These are phyloP conservation scores for Arion vulgaris DNA, from an alignment of 1,140 invertebrate species.

Conservation along the genomic window DNA sequence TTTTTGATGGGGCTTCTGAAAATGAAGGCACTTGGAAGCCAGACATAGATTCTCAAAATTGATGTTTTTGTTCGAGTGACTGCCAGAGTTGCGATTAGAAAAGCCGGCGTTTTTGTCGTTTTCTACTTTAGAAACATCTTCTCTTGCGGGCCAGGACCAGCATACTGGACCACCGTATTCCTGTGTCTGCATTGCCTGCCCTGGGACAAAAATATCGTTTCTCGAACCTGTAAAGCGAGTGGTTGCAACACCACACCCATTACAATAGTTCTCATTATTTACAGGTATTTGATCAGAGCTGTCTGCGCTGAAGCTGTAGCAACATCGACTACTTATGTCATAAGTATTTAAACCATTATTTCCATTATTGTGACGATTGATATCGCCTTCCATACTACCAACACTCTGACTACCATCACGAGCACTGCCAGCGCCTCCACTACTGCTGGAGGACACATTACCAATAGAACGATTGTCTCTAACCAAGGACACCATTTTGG, in stretches of 20 bases:
- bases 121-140: neutral
- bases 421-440: neutral
- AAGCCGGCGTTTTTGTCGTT: neutral
- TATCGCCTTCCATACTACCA: neutral
- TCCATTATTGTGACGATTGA: neutral
- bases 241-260: neutral
- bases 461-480: neutral
- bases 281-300: neutral
- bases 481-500: neutral
- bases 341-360: neutral
- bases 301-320: neutral
- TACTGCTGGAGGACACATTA: slow-evolving; percentile 9
- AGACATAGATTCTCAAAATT: neutral
- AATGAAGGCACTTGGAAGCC: neutral
- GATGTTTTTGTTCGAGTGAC: neutral
- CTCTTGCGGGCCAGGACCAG: neutral
- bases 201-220: neutral
- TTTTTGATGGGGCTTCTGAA: neutral
- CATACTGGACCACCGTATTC: neutral
- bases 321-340: neutral
- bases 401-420: neutral
- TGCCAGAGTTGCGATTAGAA: neutral
- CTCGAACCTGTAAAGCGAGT: neutral
- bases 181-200: neutral
- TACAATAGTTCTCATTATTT: neutral